phyloP scores from a whole-genome alignment of 2,113 vertebrate species.

The Leucopsar rothschildi region DNA sequence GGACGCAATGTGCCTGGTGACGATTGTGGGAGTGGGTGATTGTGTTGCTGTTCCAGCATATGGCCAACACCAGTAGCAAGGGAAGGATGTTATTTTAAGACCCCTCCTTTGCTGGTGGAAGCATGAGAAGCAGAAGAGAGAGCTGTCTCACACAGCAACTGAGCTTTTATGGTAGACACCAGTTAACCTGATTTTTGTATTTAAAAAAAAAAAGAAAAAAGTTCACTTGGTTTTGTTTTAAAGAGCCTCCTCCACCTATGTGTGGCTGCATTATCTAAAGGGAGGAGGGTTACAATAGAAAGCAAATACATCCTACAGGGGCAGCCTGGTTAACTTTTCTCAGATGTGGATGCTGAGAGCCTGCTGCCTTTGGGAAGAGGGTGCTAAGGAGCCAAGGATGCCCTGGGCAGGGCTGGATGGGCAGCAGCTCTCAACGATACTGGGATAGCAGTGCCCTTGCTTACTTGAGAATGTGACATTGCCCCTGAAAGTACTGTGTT shows the following conservation, averaged over 20 bases:
- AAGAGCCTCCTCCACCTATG: background rate
- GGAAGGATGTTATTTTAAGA: slow-evolving; percentile 28
- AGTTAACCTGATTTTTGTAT: background rate
- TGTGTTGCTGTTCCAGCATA: background rate
- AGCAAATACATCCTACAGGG: background rate
- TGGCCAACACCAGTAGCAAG: background rate
- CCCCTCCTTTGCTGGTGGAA: background rate
- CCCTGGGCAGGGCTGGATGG: background rate
- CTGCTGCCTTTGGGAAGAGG: background rate
- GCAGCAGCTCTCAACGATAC: background rate
- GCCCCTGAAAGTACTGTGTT: background rate
- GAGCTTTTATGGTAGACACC: background rate
- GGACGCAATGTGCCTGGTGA: background rate
- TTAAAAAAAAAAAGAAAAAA: background rate
- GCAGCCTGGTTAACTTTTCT: background rate
- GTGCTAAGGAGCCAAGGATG: background rate
- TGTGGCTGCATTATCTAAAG: background rate
- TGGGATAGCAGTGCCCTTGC: background rate
- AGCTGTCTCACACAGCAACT: background rate
- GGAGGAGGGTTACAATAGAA: background rate
- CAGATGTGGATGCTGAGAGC: background rate
- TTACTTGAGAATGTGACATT: background rate
- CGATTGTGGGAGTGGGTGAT: background rate
- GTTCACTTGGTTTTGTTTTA: background rate
- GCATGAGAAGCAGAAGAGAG: background rate